Evolutionary conservation across 2,113 vertebrate species (phyloP).

Genomic region (Chloebia gouldiae): DNA sequence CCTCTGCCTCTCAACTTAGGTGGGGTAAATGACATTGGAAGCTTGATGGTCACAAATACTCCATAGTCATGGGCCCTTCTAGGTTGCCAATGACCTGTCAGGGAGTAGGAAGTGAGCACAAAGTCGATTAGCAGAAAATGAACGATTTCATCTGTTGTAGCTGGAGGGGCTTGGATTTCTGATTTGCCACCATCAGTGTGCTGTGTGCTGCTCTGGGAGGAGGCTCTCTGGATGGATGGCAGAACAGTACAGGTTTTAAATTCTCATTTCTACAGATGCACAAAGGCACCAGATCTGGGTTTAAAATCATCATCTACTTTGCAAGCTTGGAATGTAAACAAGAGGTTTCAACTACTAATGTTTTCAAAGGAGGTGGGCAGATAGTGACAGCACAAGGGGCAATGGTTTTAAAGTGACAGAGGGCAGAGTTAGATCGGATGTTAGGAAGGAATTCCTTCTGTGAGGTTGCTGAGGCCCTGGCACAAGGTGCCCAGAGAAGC

Average conservation of each 20-base stretch:
- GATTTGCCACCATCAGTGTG: background rate
- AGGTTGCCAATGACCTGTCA: background rate
- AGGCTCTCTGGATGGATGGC: background rate
- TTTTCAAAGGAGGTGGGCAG: background rate
- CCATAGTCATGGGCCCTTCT: accelerated
- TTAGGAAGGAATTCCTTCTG: background rate
- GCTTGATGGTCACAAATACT: background rate
- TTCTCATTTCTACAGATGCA: background rate
- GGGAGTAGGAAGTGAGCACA: background rate
- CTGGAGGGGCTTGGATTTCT: background rate
- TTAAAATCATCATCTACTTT: background rate
- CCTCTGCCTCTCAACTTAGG: background rate
- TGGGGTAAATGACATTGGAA: background rate
- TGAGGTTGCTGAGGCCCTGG: background rate
- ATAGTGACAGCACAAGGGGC: background rate
- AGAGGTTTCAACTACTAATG: background rate
- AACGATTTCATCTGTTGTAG: background rate
- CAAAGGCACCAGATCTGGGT: background rate
- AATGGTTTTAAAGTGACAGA: background rate
- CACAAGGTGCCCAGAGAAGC: background rate
- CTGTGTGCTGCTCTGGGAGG: background rate
- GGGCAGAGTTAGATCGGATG: background rate
- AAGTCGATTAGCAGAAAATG: background rate
- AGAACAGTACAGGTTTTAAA: background rate
- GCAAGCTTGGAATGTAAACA: background rate